A percentile compares a stretch with the other conserved stretches of the same genome.
Evolutionary conservation across 1,140 invertebrate genomes (phyloP).

Genomic region (Microplitis mediator): DNA sequence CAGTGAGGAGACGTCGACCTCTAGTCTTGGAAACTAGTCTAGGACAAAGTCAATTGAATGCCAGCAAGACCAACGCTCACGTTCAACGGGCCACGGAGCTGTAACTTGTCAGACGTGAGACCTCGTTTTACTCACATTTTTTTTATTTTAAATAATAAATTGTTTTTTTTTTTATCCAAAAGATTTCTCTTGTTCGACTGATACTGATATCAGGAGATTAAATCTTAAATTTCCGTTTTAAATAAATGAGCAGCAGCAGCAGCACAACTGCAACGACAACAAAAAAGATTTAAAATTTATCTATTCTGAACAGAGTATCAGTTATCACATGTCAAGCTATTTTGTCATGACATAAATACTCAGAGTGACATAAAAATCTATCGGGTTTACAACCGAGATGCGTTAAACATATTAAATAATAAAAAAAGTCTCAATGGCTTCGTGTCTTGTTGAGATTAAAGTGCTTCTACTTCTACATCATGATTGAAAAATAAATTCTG

Average conservation of each 20-base stretch:
- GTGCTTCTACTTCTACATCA: not conserved
- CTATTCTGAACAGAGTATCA: too few relatives aligned
- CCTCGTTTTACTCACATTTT: not conserved
- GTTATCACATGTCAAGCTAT: too few relatives aligned
- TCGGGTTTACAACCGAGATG: not conserved
- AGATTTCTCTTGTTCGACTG: not conserved
- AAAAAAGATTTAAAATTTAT: too few relatives aligned
- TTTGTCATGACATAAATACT: not conserved
- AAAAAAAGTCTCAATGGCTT: not conserved
- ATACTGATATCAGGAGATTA: too few relatives aligned
- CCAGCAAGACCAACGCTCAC: not conserved
- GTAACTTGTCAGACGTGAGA: not conserved
- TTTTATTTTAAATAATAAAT: not conserved
- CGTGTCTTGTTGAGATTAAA: not conserved
- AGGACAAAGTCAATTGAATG: constrained; percentile 12
- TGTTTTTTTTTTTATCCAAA: not conserved
- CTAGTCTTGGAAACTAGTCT: not conserved
- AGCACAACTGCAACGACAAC: too few relatives aligned
- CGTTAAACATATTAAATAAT: not conserved
- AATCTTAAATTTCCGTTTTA: too few relatives aligned
- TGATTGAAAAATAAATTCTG: constrained; percentile 4
- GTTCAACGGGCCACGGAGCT: not conserved
- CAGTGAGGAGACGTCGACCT: constrained; percentile 5
- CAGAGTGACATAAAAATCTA: not conserved
- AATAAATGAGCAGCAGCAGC: too few relatives aligned